Percentiles rank a stretch among this genome's conserved stretches.
These are phyloP conservation scores for Pseudopodoces humilis DNA, from an alignment of 2,113 vertebrate species.

Conservation along the genomic window DNA sequence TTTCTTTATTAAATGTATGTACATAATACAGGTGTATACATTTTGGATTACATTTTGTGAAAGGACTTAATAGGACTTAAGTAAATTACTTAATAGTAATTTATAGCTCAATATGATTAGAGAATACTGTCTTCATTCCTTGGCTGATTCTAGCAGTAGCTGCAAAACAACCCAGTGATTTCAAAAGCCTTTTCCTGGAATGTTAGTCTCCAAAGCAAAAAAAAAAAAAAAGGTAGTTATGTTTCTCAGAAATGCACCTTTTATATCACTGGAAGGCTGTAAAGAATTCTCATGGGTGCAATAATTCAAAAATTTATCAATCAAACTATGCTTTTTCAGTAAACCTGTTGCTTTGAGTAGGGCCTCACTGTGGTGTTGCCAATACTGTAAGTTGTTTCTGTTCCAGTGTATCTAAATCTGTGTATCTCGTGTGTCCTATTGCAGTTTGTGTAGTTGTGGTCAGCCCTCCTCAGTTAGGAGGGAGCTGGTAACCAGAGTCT, in stretches of 20 bases:
- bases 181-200: background rate
- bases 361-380: background rate
- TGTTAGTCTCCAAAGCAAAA: background rate
- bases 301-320: background rate
- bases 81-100: background rate
- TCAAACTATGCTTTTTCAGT: background rate
- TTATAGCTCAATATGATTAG: background rate
- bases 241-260: rapidly evolving
- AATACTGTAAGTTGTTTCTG: background rate
- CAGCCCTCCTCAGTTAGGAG: background rate
- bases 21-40: background rate
- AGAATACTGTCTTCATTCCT: background rate
- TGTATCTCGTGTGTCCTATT: background rate
- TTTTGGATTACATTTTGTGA: background rate
- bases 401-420: background rate
- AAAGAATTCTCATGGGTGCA: background rate
- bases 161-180: background rate
- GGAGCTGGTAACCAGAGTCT: background rate
- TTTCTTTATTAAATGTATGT: background rate
- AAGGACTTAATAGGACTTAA: background rate
- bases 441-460: background rate
- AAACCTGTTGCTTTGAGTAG: background rate
- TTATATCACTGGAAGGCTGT: background rate
- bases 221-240: background rate
- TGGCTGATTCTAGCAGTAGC: background rate